Evolutionary conservation across 2,888 invertebrate genomes (phyloP).

Genomic region (Scotopteryx bipunctaria): DNA sequence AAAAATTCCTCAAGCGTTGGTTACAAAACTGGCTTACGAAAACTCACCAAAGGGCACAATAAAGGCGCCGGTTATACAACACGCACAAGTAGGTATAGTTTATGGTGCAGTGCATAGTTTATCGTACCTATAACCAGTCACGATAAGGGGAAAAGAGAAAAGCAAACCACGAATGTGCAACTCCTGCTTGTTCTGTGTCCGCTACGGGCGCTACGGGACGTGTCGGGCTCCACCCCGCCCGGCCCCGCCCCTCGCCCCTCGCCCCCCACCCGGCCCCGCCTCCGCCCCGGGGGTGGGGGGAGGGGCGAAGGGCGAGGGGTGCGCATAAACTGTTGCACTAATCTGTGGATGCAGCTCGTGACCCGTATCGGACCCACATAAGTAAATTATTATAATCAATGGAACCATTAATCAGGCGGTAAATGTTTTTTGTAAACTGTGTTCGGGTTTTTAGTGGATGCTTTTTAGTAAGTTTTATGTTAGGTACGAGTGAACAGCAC

Average conservation of each 20-base stretch:
- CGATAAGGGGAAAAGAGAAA: conserved; percentile 35
- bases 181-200: conserved; percentile 1
- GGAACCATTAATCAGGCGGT: conserved; percentile 24
- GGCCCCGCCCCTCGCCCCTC: conserved; percentile 29
- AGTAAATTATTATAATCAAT: conserved; percentile 23
- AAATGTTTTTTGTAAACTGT: conserved; percentile 16
- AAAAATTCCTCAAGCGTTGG: background rate
- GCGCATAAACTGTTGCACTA: conserved; percentile 3
- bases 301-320: background rate
- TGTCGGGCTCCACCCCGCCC: conserved; percentile 18
- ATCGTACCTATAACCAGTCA: conserved; percentile 15
- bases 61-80: conserved; percentile 24
- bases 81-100: background rate
- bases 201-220: background rate
- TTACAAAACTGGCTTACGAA: conserved; percentile 6
- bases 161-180: conserved; percentile 2
- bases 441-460: conserved; percentile 14
- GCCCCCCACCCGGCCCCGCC: conserved; percentile 18
- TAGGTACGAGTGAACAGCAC: conserved; percentile 13
- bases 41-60: conserved; percentile 6
- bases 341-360: conserved; percentile 21
- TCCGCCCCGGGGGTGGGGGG: conserved; percentile 5
- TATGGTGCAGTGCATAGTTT: conserved; percentile 14
- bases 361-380: conserved; percentile 22
- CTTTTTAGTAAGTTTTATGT: conserved; percentile 9